Base-by-base conservation (phyloP, 2,888 invertebrate genomes). In the Agrotis exclamationis region DNA sequence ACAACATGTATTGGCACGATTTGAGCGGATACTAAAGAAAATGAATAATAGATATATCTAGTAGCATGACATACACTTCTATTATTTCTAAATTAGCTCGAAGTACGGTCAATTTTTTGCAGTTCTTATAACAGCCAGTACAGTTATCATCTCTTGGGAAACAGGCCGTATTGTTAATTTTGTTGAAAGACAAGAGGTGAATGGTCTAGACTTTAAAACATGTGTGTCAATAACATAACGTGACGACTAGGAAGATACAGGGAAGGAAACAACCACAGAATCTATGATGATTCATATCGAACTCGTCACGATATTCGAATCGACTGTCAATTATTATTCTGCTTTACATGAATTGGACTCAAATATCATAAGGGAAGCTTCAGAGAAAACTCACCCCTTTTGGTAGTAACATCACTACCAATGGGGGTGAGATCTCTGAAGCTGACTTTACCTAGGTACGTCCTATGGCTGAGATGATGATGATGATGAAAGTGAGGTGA, bases 61-160 rank as follows among this genome's bases (percentile, higher is more conserved):
- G 39, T 1, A 33, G n/a, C 39, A n/a, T 13, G 11, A 62, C 13
- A 47, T 13, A 48, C 4, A 47, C 47, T 58, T 47, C 45, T n/a
- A 79, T 63, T 70, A 70, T 28, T 44, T 51, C 39, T n/a, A 51
- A 63, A 75, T 83, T 51, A 69, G 28, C 54, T 39, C 33, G 5
- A 51, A 63, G 33, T 50, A 47, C 56, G 14, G 66, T 44, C n/a
- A 54, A 9, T 20, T 54, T 60, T 60, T 67, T 51, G 45, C 22
- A 44, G 67, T 57, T 72, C 45, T 62, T 54, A 33, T 62, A 39
- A 44, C 45, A 71, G 22, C 44, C 18, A 60, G 60, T 77, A 85
- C 84, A 75, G 84, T 84, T 81, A 81, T 73, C 57, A 60, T 63
- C n/a, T 69, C 83, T 64, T 85, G 84, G 71, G 85, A 84, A 84